Conservation (phyloP, 2,888 invertebrate genomes). For the Oxycera nigricornis region DNA sequence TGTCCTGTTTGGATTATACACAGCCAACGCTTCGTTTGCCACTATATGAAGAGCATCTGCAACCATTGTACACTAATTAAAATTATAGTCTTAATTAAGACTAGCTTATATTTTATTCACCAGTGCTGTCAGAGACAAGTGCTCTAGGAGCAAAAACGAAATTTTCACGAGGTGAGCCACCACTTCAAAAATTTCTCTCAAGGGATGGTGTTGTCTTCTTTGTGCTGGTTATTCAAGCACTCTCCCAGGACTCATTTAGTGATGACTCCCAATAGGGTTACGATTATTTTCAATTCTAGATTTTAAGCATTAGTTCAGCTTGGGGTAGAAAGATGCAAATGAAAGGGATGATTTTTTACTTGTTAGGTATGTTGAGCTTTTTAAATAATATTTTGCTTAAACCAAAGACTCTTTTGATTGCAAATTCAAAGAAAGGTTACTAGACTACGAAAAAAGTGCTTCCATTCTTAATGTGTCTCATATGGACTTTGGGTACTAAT, state of each 20-base stretch:
- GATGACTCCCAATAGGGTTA: conserved; percentile 19
- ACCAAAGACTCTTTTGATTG: too few relatives aligned
- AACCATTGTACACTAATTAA: conserved; percentile 34
- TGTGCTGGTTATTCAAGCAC: not conserved
- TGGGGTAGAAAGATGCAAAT: too few relatives aligned
- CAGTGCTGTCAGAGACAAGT: not conserved
- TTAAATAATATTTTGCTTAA: too few relatives aligned
- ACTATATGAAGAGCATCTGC: conserved; percentile 16
- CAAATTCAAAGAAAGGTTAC: too few relatives aligned
- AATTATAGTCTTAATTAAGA: conserved; percentile 41
- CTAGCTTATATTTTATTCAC: conserved; percentile 20
- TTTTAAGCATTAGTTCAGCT: too few relatives aligned
- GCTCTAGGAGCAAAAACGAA: not conserved
- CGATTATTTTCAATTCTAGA: conserved; percentile 19
- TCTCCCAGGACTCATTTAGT: conserved; percentile 15
- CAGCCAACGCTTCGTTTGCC: conserved; percentile 2
- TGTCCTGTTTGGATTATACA: too few relatives aligned
- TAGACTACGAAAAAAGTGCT: too few relatives aligned
- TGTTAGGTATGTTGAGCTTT: too few relatives aligned
- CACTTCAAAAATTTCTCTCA: conserved; percentile 8
- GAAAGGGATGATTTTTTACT: too few relatives aligned
- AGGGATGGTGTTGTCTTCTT: conserved; percentile 3
- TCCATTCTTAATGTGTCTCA: too few relatives aligned
- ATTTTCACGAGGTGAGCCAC: not conserved
- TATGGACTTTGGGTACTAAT: too few relatives aligned